These are phyloP conservation scores for pig (Sus scrofa) DNA, from an alignment of 2,113 vertebrate genomes.

Conservation along the genomic window DNA sequence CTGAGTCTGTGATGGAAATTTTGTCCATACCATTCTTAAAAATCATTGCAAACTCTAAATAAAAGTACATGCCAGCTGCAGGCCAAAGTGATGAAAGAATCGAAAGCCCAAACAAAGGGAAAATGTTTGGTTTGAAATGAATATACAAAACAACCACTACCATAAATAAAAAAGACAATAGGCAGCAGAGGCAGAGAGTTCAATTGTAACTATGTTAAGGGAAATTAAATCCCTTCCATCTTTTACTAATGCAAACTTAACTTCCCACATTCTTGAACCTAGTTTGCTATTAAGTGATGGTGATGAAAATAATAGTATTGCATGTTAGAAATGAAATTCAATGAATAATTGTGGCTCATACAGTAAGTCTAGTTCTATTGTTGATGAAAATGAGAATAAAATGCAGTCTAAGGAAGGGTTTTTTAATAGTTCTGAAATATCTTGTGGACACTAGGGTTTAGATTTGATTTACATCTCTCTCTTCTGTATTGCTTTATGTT, in stretches of 20 bases:
- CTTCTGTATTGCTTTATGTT: neutral
- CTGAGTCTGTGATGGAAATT: conserved; percentile 19
- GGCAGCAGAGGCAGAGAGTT: conserved; percentile 40
- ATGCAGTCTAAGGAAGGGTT: neutral
- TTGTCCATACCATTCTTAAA: neutral
- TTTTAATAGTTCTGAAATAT: conserved; percentile 5
- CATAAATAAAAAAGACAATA: conserved; percentile 48
- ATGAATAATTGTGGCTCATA: neutral
- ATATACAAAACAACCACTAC: neutral
- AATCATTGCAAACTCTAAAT: conserved; percentile 38
- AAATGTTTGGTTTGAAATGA: conserved; percentile 58
- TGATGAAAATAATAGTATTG: conserved; percentile 21
- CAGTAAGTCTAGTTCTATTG: neutral
- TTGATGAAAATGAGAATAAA: conserved; percentile 46
- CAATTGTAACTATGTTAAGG: conserved; percentile 19
- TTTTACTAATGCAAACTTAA: conserved; percentile 49
- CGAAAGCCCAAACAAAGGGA: conserved; percentile 27
- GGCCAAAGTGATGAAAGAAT: conserved; percentile 48
- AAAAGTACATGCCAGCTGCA: conserved; percentile 50
- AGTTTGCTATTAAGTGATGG: neutral
- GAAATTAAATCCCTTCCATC: conserved; percentile 57
- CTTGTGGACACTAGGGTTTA: neutral
- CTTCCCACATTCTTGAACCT: conserved; percentile 46
- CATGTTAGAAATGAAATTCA: conserved; percentile 24
- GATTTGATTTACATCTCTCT: neutral